These are phyloP conservation scores for Mizuhopecten yessoensis DNA, from an alignment of 1,140 invertebrate genomes.

Conservation along the genomic window DNA sequence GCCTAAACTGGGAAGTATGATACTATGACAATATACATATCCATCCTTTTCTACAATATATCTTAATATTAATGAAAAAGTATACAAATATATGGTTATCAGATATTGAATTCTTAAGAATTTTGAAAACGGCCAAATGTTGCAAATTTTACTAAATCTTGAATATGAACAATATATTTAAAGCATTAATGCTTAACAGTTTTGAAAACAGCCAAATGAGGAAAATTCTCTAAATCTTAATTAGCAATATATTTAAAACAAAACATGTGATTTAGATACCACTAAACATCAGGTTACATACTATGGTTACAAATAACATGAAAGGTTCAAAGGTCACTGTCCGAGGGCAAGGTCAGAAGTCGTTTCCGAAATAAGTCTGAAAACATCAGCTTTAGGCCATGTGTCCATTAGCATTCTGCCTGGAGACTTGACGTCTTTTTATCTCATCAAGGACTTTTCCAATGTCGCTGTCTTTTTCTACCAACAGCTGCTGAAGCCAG, in stretches of 20 bases:
- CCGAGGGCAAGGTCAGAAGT: constrained; percentile 22
- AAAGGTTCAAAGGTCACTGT: background rate
- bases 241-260: background rate
- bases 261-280: background rate
- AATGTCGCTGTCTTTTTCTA: constrained; percentile 88
- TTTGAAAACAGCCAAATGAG: background rate
- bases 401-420: constrained; percentile 56
- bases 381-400: constrained; percentile 62
- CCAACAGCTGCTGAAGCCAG: constrained; percentile 86
- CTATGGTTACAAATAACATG: background rate
- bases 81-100: too few species aligned
- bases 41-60: background rate
- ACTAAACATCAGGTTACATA: background rate
- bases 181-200: too few species aligned
- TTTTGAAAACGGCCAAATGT: too few species aligned
- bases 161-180: too few species aligned
- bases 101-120: too few species aligned
- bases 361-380: background rate
- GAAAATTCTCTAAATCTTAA: background rate
- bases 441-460: constrained; percentile 88
- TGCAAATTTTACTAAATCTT: too few species aligned
- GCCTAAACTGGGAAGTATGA: background rate
- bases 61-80: too few species aligned
- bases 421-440: constrained; percentile 59
- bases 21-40: background rate